Percentiles rank a stretch among this genome's conserved stretches.
phyloP scores from a whole-genome alignment of 2,113 vertebrate species.

The Camelus dromedarius region DNA sequence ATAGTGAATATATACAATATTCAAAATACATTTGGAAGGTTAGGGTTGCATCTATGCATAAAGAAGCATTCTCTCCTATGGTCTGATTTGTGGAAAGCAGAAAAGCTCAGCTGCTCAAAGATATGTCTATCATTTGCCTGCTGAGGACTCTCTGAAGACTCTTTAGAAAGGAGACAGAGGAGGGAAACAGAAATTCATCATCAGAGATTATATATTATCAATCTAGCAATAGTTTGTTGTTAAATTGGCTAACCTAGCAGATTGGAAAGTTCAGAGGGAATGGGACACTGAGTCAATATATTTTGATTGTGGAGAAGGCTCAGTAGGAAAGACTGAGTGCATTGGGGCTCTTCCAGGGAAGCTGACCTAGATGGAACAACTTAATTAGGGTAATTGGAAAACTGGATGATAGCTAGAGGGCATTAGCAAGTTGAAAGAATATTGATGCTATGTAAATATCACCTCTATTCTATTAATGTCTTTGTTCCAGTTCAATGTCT shows the following conservation, averaged over 20 bases:
- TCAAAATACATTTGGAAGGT: slow-evolving; percentile 19
- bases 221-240: neutral
- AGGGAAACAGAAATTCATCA: slow-evolving; percentile 25
- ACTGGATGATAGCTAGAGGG: slow-evolving; percentile 10
- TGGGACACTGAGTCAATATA: neutral
- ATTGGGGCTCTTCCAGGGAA: neutral
- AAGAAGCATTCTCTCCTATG: neutral
- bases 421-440: slow-evolving; percentile 13
- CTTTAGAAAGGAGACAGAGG: neutral
- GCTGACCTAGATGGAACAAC: neutral
- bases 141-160: neutral
- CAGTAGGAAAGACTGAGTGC: slow-evolving; percentile 31
- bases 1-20: neutral
- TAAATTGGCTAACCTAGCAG: slow-evolving; percentile 10
- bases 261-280: slow-evolving; percentile 19
- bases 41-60: neutral
- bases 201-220: neutral
- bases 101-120: slow-evolving; percentile 33
- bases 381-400: neutral
- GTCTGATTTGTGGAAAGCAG: neutral
- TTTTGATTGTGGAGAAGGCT: neutral
- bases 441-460: neutral
- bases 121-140: neutral
- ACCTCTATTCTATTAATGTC: neutral
- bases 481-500: slow-evolving; percentile 4